Base-by-base conservation (phyloP, 2,797 vertebrate genomes). In the Sebastes hubbsi region DNA sequence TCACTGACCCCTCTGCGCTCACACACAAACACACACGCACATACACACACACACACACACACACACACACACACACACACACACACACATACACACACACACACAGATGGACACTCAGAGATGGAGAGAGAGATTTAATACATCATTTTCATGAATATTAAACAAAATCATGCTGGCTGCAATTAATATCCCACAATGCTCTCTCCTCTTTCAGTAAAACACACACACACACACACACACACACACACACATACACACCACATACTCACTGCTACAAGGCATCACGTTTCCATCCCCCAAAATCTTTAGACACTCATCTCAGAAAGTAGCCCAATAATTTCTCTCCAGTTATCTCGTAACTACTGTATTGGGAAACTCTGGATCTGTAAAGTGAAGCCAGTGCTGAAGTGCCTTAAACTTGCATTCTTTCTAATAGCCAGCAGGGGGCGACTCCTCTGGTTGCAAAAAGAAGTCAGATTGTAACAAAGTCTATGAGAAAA, bases 131-230 rank as follows among this genome's bases (percentile, higher is more conserved):
- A 55, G 25, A 77, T 46, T 46, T 38, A 16, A 74, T 3, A 76
- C 18, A 29, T 30, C 2, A 76, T 72, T 49, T 73, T 66, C 60
- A 87, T 83, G 42, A 80, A 83, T 87, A 73, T 79, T 72, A 77
- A 84, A 71, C 25, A 66, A 77, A 68, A 72, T 46, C 3, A 2
- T 24, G 46, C 30, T 71, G 32, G 20, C 29, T 70, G 42, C 20
- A 49, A 46, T 65, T 72, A 24, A 65, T 66, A 62, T 59, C 12
- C 36, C 30, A 46, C 2, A 11, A n/a, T 38, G 12, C 25, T 58
- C 46, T 66, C 14, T 25, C n/a, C 20, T 55, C 32, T 78, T 25
- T 5, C 18, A 4, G 9, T 24, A 25, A 78, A 16, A 64, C 55
- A 72, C 20, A 32, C 2, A 22, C 16, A 27, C 63, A 49, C 54